These are phyloP conservation scores for Leuciscus idus DNA, from an alignment of 2,113 vertebrate species.

Conservation along the genomic window DNA sequence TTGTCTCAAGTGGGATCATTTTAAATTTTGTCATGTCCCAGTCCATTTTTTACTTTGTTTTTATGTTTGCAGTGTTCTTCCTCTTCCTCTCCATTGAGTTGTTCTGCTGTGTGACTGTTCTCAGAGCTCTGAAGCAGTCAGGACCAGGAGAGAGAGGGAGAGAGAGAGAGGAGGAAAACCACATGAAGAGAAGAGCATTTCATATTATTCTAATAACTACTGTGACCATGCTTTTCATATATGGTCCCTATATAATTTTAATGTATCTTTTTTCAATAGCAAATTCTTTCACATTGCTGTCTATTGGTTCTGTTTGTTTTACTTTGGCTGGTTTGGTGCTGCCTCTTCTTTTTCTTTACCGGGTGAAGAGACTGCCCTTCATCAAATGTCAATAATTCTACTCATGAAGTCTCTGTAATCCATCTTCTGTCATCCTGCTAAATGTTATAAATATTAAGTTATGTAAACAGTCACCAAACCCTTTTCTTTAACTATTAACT, in stretches of 20 bases:
- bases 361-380: neutral
- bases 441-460: neutral
- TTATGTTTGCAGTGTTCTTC: neutral
- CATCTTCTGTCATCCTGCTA: neutral
- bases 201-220: neutral
- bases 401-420: neutral
- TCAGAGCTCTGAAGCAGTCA: slow-evolving; percentile 1
- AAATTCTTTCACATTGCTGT: neutral
- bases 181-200: slow-evolving; percentile 12
- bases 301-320: neutral
- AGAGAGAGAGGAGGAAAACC: slow-evolving; percentile 8
- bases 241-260: neutral
- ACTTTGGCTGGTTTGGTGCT: slow-evolving; percentile 9
- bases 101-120: neutral
- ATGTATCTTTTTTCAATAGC: neutral
- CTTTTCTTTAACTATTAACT: neutral
- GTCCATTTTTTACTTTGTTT: neutral
- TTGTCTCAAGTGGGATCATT: neutral
- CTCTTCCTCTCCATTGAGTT: neutral
- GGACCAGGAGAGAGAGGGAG: slow-evolving; percentile 21
- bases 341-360: slow-evolving; percentile 11
- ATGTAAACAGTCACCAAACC: neutral
- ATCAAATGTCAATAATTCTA: neutral
- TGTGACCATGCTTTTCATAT: neutral
- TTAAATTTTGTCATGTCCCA: neutral